Evolutionary conservation across 1,140 invertebrate genomes (phyloP), one percentile per base, ranked within the genome.

Genomic region (Octopus bimaculoides): DNA sequence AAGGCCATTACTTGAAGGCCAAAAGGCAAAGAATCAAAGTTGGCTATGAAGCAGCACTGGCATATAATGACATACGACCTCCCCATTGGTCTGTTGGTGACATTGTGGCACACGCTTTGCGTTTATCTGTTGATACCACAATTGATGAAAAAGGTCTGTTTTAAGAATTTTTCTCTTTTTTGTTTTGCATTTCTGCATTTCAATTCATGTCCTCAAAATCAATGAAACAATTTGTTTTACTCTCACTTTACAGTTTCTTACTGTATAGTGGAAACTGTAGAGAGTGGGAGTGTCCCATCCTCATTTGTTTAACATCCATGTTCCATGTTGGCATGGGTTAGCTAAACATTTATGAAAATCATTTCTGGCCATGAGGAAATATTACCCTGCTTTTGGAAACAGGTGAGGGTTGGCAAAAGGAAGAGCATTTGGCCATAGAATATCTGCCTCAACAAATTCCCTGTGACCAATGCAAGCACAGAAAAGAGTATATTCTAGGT

Each of bases 21-120:
- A 86, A 85, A 77, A 82, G 85, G 52, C 85, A 87, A 75, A 83
- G 83, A 75, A 76, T 88, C 26, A 88, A 87, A 79, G 86, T 89
- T 61, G 89, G 88, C 52, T 77, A 87, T 54, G 87, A 88, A 78
- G 88, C 87, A 74, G 88, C 86, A 9, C 84, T 87, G 79, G 86
- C 86, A 17, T 90, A 89, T 80, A 88, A 88, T 61, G 81, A 86
- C 52, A 84, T 87, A 41, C 87, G 89, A 78, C 89, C 89, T 3
- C 88, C 87, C 5, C 87, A 89, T 80, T 87, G 89, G 82, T 89
- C 88, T 10, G 88, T 90, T 7, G 89, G 88, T 5, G 88, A 89
- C 84, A 86, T 87, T 77, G 87, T 90, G 2, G 85, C 84, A 9
- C 81, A 85, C 78, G 87, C 88, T 6, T 81, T 88, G 20, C 73